Evolutionary conservation across 2,797 vertebrate species (phyloP), one percentile per base, ranked within the genome.

Genomic region (Lepus townsendii): DNA sequence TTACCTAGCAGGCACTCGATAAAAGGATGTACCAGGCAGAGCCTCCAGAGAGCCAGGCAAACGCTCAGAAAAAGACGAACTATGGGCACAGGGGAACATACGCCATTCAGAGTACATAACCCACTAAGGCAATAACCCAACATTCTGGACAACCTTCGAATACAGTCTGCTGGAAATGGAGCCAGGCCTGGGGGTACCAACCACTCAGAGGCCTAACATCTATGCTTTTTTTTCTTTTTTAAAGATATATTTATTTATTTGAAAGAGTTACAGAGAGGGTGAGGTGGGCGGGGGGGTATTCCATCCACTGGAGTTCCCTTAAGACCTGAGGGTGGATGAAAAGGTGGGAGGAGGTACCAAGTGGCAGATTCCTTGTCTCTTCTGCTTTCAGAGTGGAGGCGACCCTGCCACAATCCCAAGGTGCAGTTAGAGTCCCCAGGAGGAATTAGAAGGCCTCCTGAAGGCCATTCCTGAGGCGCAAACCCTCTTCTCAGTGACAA

Each of bases 391-490:
- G 90, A 76, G 83, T 5, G 16, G 73, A 90, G 72, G 62, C 75
- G 90, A 82, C 88, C 35, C 83, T 30, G 22, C 79, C 38, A 72
- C 75, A 68, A 72, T 88, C 88, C 75, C 69, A 75, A 88, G 78
- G 54, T 57, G 10, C 77, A 71, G 47, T 66, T 30, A 85, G 71
- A 62, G 24, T 65, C 79, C 90, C 63, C 30, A 14, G 88, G 91
- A 83, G 96, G 92, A 86, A 85, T 91, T 57, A 62, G 85, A 92
- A 90, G 62, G 71, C 71, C 86, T 87, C 93, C 85, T 72, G 42
- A 78, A 88, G 75, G 82, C 65, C 77, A 50, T 78, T 95, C 27
- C 72, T 73, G 60, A 92, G 73, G 77, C 65, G 57, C 62, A 90
- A 87, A 82, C 60, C 71, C 71, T 91, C 82, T 88, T 76, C 86